A percentile compares a stretch with the other conserved stretches of the same genome.
phyloP scores from a whole-genome alignment of 2,888 invertebrate species.

The Lepidochitona cinerea region DNA sequence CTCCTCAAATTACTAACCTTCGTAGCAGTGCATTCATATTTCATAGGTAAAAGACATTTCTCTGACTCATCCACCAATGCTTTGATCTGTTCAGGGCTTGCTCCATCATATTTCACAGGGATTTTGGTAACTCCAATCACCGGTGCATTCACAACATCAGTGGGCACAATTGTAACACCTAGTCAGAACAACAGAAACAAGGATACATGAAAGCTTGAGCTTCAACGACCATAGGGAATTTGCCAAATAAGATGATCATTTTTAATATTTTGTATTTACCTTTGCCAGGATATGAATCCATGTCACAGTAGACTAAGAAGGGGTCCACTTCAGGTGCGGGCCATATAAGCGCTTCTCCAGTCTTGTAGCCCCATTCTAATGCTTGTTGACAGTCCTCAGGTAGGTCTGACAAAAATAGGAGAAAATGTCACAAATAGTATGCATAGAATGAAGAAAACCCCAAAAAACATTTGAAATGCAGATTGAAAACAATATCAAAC shows the following conservation, averaged over 20 bases:
- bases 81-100: conserved; percentile 41
- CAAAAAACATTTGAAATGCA: neutral
- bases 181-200: too few relatives aligned
- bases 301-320: conserved; percentile 59
- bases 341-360: conserved; percentile 50
- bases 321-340: conserved; percentile 39
- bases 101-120: conserved; percentile 35
- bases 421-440: neutral
- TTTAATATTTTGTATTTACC: neutral
- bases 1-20: conserved; percentile 43
- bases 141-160: neutral
- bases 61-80: conserved; percentile 36
- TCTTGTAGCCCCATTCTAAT: conserved; percentile 20
- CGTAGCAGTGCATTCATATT: conserved; percentile 47
- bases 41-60: conserved; percentile 53
- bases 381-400: conserved; percentile 58
- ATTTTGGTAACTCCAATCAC: neutral
- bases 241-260: too few relatives aligned
- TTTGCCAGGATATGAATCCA: conserved; percentile 21
- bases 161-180: neutral
- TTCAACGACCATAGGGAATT: too few relatives aligned
- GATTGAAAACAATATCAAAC: too few relatives aligned
- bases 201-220: too few relatives aligned
- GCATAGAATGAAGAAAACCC: neutral
- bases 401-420: conserved; percentile 55